Conservation (phyloP, 2,888 invertebrate genomes). For the Brachypterus glaber region DNA sequence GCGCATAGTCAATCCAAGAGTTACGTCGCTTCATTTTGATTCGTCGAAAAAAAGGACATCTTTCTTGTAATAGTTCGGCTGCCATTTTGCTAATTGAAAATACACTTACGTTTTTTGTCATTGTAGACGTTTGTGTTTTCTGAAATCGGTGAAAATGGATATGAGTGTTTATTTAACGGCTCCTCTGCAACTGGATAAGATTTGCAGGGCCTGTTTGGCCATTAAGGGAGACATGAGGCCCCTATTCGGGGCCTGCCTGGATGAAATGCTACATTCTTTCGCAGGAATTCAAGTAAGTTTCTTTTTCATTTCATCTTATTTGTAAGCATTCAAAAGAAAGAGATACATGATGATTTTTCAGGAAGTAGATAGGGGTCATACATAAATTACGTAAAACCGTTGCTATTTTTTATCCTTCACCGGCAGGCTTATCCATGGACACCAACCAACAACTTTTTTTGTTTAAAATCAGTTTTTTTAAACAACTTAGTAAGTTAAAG, state of each 20-base stretch:
- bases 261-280: conserved; percentile 43
- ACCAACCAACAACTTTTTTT: too few species aligned
- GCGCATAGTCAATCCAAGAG: conserved; percentile 3
- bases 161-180: conserved; percentile 38
- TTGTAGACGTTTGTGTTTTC: conserved; percentile 33
- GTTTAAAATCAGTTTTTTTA: too few species aligned
- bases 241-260: conserved; percentile 43
- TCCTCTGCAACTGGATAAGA: conserved; percentile 40
- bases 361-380: too few species aligned
- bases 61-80: conserved; percentile 25
- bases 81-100: conserved; percentile 22
- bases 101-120: conserved; percentile 22
- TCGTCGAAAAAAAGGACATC: conserved; percentile 21
- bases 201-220: conserved; percentile 43
- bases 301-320: neutral
- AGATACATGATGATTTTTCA: too few species aligned
- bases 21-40: conserved; percentile 23
- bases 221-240: conserved; percentile 43
- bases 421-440: too few species aligned
- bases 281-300: too few species aligned
- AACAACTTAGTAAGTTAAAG: too few species aligned
- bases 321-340: conserved; percentile 13
- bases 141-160: conserved; percentile 33
- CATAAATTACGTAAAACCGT: too few species aligned
- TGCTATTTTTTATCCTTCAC: too few species aligned